Evolutionary conservation across 2,888 invertebrate species (phyloP).

Genomic region (Cosmia pyralina): DNA sequence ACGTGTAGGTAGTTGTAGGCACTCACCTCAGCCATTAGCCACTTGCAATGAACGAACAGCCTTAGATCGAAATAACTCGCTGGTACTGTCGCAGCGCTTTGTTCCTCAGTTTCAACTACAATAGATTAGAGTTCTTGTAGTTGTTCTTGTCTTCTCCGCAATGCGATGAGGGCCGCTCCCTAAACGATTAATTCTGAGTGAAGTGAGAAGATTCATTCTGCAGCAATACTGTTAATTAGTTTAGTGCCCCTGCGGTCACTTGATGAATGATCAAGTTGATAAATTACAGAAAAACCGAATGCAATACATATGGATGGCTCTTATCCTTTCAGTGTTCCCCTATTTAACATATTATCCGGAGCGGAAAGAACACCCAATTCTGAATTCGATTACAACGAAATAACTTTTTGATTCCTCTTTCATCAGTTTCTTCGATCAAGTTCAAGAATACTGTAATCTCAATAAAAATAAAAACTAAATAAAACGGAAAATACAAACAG

Average conservation of each 20-base stretch:
- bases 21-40: slow-evolving; percentile 62
- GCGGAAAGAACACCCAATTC: slow-evolving; percentile 35
- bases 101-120: slow-evolving; percentile 62
- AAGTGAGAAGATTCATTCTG: slow-evolving; percentile 63
- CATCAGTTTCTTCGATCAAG: slow-evolving; percentile 34
- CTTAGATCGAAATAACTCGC: slow-evolving; percentile 60
- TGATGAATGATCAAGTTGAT: slow-evolving; percentile 71
- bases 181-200: slow-evolving; percentile 71
- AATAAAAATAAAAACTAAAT: slow-evolving; percentile 55
- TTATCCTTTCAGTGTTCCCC: slow-evolving; percentile 39
- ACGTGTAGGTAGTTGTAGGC: slow-evolving; percentile 27
- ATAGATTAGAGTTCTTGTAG: slow-evolving; percentile 73
- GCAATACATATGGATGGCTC: slow-evolving; percentile 56
- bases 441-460: slow-evolving; percentile 57
- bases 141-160: slow-evolving; percentile 61
- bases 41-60: slow-evolving; percentile 61
- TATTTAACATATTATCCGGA: slow-evolving; percentile 42
- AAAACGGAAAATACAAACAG: slow-evolving; percentile 58
- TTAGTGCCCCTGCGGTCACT: slow-evolving; percentile 68
- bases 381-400: slow-evolving; percentile 51
- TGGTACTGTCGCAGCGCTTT: slow-evolving; percentile 48
- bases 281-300: slow-evolving; percentile 61
- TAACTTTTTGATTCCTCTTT: slow-evolving; percentile 51
- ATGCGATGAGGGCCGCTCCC: slow-evolving; percentile 66
- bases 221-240: slow-evolving; percentile 71